Evolutionary conservation across 2,113 vertebrate species (phyloP).

Genomic region (Suricata suricatta): DNA sequence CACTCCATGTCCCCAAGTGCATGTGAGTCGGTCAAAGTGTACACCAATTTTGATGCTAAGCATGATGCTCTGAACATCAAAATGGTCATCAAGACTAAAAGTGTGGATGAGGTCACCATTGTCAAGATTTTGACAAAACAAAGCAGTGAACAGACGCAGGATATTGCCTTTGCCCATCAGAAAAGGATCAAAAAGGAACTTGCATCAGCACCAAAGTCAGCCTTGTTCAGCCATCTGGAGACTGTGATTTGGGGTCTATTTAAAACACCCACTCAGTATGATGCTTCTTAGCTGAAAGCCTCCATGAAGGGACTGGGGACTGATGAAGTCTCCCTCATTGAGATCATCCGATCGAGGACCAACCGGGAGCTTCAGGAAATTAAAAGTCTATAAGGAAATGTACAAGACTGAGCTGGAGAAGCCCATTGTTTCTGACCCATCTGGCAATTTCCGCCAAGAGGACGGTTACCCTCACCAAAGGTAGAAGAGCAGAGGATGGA

Average conservation of each 20-base stretch:
- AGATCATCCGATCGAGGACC: conserved; percentile 94
- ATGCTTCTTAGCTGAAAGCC: conserved; percentile 90
- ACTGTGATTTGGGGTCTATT: conserved; percentile 90
- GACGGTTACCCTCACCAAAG: conserved; percentile 91
- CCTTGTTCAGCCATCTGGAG: conserved; percentile 84
- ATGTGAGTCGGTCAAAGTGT: conserved; percentile 82
- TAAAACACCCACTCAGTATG: conserved; percentile 93
- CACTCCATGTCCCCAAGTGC: conserved; percentile 77
- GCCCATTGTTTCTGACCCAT: conserved; percentile 93
- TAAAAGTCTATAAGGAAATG: conserved; percentile 92
- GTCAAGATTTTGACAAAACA: too few relatives aligned
- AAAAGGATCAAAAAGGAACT: too few relatives aligned
- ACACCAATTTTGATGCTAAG: conserved; percentile 90
- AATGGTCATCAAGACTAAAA: conserved; percentile 92
- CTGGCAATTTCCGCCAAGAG: conserved; percentile 93
- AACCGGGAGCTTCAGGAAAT: conserved; percentile 91
- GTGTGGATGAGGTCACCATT: conserved; percentile 86
- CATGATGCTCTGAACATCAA: conserved; percentile 91
- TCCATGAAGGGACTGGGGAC: conserved; percentile 96
- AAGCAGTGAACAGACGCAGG: too few relatives aligned
- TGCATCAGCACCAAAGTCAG: too few relatives aligned
- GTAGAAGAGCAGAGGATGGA: conserved; percentile 88
- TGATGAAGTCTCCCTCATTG: conserved; percentile 93
- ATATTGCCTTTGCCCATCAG: too few relatives aligned
- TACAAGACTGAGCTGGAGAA: conserved; percentile 95